A percentile compares a stretch with the other conserved stretches of the same genome.
Conservation (phyloP, 2,888 invertebrate genomes). For the Liodrosophila aerea region DNA sequence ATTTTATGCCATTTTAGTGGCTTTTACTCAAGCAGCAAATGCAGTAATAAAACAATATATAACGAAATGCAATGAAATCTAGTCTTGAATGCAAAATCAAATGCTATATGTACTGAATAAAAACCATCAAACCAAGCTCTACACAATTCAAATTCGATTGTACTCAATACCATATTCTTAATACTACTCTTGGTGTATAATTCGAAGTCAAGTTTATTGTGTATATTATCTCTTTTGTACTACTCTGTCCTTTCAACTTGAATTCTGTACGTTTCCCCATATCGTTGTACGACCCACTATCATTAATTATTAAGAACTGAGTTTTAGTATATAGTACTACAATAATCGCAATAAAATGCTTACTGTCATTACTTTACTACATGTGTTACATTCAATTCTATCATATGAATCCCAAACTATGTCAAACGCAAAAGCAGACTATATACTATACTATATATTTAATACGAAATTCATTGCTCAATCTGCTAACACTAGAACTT, state of each 20-base stretch:
- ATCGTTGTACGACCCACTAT: constrained; percentile 28
- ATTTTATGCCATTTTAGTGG: constrained; percentile 70
- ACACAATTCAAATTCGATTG: not conserved
- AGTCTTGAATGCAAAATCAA: constrained; percentile 48
- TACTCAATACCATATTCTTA: constrained; percentile 1
- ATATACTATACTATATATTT: not conserved
- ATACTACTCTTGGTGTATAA: constrained; percentile 16
- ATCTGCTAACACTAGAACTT: constrained; percentile 44
- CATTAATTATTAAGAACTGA: constrained; percentile 28
- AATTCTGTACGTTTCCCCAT: constrained; percentile 41
- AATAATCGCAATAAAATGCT: constrained; percentile 23
- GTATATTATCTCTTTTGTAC: constrained; percentile 40
- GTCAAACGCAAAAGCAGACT: not conserved
- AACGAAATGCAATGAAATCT: constrained; percentile 44
- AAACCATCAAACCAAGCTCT: not conserved
- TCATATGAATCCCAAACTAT: not conserved
- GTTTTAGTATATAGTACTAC: constrained; percentile 8
- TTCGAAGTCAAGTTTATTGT: constrained; percentile 15
- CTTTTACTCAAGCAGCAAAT: constrained; percentile 48
- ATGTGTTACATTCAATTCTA: constrained; percentile 5
- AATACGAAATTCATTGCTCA: constrained; percentile 34
- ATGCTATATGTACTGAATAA: constrained; percentile 8
- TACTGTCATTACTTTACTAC: constrained; percentile 11
- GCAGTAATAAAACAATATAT: constrained; percentile 39
- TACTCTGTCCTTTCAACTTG: constrained; percentile 11